A percentile compares a stretch with the other conserved stretches of the same genome.
Evolutionary conservation across 2,888 invertebrate genomes (phyloP).

Genomic region (Euzetes globulus): DNA sequence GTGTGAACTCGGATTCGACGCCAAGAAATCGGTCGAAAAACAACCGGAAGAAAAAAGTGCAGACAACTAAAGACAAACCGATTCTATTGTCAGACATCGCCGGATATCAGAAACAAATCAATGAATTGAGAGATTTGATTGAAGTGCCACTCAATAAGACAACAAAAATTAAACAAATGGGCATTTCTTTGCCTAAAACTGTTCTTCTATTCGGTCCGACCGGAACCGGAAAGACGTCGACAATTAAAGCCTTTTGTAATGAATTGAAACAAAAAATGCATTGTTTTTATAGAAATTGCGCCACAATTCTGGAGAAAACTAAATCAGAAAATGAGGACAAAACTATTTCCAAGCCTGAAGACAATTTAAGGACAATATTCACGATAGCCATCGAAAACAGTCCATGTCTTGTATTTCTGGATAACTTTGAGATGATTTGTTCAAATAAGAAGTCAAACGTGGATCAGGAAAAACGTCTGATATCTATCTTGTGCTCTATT

Average conservation of each 20-base stretch:
- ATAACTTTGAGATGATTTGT: slow-evolving; percentile 76
- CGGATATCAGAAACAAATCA: slow-evolving; percentile 33
- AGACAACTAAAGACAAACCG: slow-evolving; percentile 6
- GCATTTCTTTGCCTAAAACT: slow-evolving; percentile 30
- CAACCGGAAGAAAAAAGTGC: slow-evolving; percentile 6
- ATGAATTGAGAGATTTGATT: slow-evolving; percentile 29
- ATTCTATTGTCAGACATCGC: slow-evolving; percentile 22
- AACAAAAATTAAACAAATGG: not conserved
- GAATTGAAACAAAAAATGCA: slow-evolving; percentile 36
- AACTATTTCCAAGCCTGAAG: slow-evolving; percentile 72
- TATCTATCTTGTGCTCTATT: slow-evolving; percentile 57
- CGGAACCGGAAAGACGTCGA: slow-evolving; percentile 39
- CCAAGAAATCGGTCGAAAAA: not conserved
- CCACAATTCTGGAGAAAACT: slow-evolving; percentile 30
- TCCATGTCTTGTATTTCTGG: slow-evolving; percentile 71
- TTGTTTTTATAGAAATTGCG: slow-evolving; percentile 29
- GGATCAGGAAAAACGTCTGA: slow-evolving; percentile 65
- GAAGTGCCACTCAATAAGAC: slow-evolving; percentile 8
- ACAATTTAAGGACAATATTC: slow-evolving; percentile 56
- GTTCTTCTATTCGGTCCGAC: slow-evolving; percentile 37
- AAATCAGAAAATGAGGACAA: too few species aligned
- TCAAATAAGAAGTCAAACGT: slow-evolving; percentile 55
- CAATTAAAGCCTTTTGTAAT: slow-evolving; percentile 35
- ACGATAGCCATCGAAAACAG: slow-evolving; percentile 28
- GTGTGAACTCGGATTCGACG: not conserved